A percentile compares a stretch with the other conserved stretches of the same genome.
These are phyloP conservation scores for Tamias sibiricus DNA, from an alignment of 2,113 vertebrate genomes.

Conservation along the genomic window DNA sequence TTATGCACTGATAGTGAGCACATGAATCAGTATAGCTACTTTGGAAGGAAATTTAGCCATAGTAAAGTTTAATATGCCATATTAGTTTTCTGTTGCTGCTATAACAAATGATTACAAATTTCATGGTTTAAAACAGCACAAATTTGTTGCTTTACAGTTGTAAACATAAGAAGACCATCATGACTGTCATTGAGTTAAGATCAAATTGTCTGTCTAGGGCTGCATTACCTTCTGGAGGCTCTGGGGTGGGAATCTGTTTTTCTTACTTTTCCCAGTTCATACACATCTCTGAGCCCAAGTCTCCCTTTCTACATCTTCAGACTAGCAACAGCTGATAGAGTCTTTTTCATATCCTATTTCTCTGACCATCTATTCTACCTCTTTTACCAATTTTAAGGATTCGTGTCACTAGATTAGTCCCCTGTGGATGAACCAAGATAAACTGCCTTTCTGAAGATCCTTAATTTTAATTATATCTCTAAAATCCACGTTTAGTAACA, in stretches of 20 bases:
- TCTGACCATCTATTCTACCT: background rate
- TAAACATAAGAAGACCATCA: background rate
- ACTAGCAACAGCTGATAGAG: background rate
- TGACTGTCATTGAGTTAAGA: background rate
- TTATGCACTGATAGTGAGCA: background rate
- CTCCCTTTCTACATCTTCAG: background rate
- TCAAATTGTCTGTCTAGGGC: background rate
- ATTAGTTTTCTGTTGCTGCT: background rate
- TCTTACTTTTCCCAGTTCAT: background rate
- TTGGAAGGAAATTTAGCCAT: constrained; percentile 12
- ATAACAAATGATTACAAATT: background rate
- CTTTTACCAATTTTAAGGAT: background rate
- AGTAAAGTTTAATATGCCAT: background rate
- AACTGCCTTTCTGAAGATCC: background rate
- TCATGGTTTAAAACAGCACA: background rate
- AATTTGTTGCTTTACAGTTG: background rate
- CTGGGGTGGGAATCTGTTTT: background rate
- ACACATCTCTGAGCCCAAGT: background rate
- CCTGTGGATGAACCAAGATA: background rate
- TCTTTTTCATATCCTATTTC: background rate
- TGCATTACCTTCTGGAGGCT: background rate
- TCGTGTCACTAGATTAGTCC: background rate
- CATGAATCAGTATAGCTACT: background rate
- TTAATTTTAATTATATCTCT: background rate
- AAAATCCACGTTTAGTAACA: background rate